Conservation (phyloP, 2,113 vertebrate genomes). For the Cynoglossus semilaevis region DNA sequence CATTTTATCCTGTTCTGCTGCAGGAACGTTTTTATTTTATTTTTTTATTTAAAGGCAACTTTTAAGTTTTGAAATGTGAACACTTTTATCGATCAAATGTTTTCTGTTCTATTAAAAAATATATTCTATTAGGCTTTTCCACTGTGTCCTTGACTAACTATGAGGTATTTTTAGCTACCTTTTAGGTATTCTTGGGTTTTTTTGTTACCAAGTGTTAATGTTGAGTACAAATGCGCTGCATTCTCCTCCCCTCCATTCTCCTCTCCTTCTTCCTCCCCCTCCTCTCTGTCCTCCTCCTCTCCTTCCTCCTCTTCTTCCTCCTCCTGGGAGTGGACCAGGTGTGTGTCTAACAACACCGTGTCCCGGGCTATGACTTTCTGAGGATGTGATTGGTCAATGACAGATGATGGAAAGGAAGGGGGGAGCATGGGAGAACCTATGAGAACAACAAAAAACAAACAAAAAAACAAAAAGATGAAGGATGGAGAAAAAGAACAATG, state of each 20-base stretch:
- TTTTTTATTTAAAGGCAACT: too few species aligned
- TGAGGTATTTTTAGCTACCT: too few species aligned
- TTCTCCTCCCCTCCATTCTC: constrained; percentile 54
- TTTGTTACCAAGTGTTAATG: constrained; percentile 64
- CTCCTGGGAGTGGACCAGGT: constrained; percentile 26
- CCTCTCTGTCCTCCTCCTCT: constrained; percentile 42
- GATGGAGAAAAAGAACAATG: not conserved
- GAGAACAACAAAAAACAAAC: constrained; percentile 34
- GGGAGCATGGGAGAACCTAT: constrained; percentile 72
- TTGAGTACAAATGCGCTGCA: constrained; percentile 60
- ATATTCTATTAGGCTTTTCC: too few species aligned
- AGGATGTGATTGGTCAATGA: constrained; percentile 69
- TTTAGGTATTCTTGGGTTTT: not conserved
- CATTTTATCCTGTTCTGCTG: too few species aligned
- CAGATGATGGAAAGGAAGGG: constrained; percentile 67
- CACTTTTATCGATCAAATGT: not conserved
- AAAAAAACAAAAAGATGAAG: constrained; percentile 17
- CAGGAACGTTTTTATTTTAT: too few species aligned
- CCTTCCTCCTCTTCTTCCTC: constrained; percentile 55
- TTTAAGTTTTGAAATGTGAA: too few species aligned
- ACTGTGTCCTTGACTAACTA: too few species aligned
- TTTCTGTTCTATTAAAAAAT: not conserved
- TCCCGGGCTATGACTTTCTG: constrained; percentile 56
- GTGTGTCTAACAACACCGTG: constrained; percentile 52
- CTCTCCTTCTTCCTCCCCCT: constrained; percentile 47